A percentile compares a stretch with the other conserved stretches of the same genome.
Conservation (phyloP, 1,140 invertebrate genomes). For the Oppia nitens region DNA sequence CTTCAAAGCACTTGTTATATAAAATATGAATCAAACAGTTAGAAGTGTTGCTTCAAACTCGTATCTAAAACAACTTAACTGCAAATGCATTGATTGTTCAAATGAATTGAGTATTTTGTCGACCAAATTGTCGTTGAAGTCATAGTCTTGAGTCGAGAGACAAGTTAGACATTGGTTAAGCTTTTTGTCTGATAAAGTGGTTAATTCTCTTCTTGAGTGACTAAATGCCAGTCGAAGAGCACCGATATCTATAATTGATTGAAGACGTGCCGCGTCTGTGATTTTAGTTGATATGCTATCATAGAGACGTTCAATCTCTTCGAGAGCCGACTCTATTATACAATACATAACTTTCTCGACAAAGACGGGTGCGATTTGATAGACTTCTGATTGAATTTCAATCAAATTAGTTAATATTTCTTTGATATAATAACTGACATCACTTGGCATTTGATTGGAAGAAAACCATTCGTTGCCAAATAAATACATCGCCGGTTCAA, state of each 20-base stretch:
- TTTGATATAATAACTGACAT: conserved; percentile 73
- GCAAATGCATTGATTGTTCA: conserved; percentile 17
- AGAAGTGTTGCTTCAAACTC: conserved; percentile 14
- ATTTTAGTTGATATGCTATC: not conserved
- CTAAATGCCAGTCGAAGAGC: conserved; percentile 18
- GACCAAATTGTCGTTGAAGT: conserved; percentile 5
- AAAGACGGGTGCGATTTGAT: conserved; percentile 57
- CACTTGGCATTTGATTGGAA: conserved; percentile 24
- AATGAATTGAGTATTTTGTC: conserved; percentile 16
- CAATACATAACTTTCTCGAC: conserved; percentile 56
- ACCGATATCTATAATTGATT: conserved; percentile 18
- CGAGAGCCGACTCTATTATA: conserved; percentile 72
- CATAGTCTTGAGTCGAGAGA: not conserved
- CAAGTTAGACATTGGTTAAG: conserved; percentile 8
- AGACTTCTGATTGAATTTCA: conserved; percentile 79
- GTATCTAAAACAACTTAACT: conserved; percentile 19
- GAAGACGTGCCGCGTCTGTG: conserved; percentile 16
- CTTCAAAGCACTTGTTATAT: too few species aligned
- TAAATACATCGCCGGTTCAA: conserved; percentile 81
- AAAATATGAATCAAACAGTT: too few species aligned
- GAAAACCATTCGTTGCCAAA: conserved; percentile 11
- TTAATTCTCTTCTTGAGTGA: conserved; percentile 2
- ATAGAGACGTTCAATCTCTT: conserved; percentile 39
- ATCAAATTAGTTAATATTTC: conserved; percentile 81
- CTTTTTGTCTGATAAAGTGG: not conserved